A percentile compares a stretch with the other conserved stretches of the same genome.
phyloP scores from a whole-genome alignment of 2,888 invertebrate genomes.

The Opisthograptis luteolata region DNA sequence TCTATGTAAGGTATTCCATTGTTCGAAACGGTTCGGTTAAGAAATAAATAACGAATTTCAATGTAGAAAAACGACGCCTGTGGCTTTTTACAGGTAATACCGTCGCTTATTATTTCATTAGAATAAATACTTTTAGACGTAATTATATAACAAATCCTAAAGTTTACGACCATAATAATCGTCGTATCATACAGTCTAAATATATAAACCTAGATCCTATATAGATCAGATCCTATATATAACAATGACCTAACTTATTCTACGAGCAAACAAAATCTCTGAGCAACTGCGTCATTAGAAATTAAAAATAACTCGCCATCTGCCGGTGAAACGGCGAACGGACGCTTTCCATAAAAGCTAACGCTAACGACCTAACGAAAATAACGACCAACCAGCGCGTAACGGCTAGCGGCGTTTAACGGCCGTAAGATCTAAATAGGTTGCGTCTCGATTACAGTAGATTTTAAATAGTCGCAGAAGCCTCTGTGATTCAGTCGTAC shows the following conservation, averaged over 20 bases:
- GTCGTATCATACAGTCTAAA: no score
- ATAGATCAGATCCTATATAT: no score
- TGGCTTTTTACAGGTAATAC: no score
- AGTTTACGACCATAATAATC: no score
- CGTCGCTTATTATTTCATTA: no score
- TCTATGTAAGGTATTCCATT: no score
- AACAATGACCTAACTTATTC: background rate
- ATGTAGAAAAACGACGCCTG: no score
- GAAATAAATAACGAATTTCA: no score
- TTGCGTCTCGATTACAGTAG: slow-evolving; percentile 54
- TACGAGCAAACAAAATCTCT: slow-evolving; percentile 1
- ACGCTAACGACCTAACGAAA: slow-evolving; percentile 64
- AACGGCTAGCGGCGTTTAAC: slow-evolving; percentile 51
- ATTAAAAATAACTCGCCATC: slow-evolving; percentile 59
- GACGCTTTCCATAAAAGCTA: slow-evolving; percentile 43
- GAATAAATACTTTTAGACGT: no score
- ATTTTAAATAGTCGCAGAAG: slow-evolving; percentile 56
- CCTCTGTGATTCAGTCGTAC: slow-evolving; percentile 63
- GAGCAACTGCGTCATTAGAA: slow-evolving; percentile 30
- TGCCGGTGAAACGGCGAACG: slow-evolving; percentile 48
- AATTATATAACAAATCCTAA: no score
- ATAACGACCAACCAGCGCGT: slow-evolving; percentile 64
- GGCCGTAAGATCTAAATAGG: slow-evolving; percentile 55
- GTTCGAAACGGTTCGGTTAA: no score
- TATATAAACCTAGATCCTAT: no score